Evolutionary conservation across 2,797 vertebrate species (phyloP), one percentile per base, ranked within the genome.

Genomic region (Mus spretus): DNA sequence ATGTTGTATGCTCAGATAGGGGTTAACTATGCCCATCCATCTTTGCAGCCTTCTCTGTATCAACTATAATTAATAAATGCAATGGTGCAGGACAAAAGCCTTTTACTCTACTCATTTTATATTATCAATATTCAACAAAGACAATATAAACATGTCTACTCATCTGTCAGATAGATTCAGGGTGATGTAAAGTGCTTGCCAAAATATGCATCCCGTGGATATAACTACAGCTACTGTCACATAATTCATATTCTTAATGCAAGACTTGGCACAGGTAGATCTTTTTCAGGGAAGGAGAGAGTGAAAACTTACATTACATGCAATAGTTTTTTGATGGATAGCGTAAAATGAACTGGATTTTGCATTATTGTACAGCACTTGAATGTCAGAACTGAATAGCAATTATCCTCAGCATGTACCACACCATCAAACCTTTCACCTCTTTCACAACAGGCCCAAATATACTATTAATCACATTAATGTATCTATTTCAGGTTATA

Each of bases 171-270:
- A 70, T 44, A 77, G 79, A 96, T 92, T 37, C 83, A 95, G 59
- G 88, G 90, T 95, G 87, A 95, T 95, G 55, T 95, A 97, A 98
- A 97, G 53, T 95, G 59, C 83, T 97, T 97, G 96, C 95, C 97
- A 96, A 75, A 92, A 94, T 92, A 88, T 80, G 90, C 86, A 96
- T 97, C 80, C 70, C 79, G 67, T 82, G 90, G 94, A 95, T 83
- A 89, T 97, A 97, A 97, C 92, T 95, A 95, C 15, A 61, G 26
- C 44, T 89, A 24, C 93, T 97, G 95, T 93, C 97, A 97, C 86
- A 96, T 97, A 97, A 97, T 89, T 97, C 97, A 97, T 88, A 96
- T 89, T 92, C 96, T 96, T 98, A 98, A 97, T 97, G 96, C 57
- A 97, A 57, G 28, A 97, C 53, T 97, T 98, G 98, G 96, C 97